Evolutionary conservation across 2,113 vertebrate species (phyloP).

Genomic region (Pangasianodon hypophthalmus): DNA sequence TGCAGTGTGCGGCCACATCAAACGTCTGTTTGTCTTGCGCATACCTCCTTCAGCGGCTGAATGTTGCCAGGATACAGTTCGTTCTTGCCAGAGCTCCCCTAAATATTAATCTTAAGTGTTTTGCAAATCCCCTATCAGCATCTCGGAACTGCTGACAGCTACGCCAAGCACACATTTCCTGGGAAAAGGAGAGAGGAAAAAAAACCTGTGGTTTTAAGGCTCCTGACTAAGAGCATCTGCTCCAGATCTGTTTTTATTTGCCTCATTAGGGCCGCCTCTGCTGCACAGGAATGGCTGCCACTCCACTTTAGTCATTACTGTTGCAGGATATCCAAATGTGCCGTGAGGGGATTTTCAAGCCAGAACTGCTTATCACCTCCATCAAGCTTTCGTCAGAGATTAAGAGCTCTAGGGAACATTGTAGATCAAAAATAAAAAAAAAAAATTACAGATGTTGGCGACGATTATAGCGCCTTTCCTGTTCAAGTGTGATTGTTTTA

Average conservation of each 20-base stretch:
- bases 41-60: constrained; percentile 51
- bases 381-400: constrained; percentile 72
- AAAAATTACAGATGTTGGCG: constrained; percentile 37
- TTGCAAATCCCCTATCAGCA: constrained; percentile 64
- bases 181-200: constrained; percentile 39
- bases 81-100: constrained; percentile 47
- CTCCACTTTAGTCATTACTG: constrained; percentile 53
- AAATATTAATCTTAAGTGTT: constrained; percentile 60
- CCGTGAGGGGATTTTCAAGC: constrained; percentile 48
- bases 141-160: constrained; percentile 65
- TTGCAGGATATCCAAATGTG: constrained; percentile 55
- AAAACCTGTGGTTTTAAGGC: constrained; percentile 56
- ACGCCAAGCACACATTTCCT: constrained; percentile 61
- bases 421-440: constrained; percentile 56
- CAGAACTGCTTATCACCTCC: constrained; percentile 67
- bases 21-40: constrained; percentile 56
- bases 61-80: constrained; percentile 55
- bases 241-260: constrained; percentile 69
- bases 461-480: constrained; percentile 14
- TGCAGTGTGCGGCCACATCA: constrained; percentile 58
- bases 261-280: constrained; percentile 62
- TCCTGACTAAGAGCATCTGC: constrained; percentile 65
- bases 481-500: constrained; percentile 10
- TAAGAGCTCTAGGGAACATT: constrained; percentile 57
- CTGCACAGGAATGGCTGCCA: constrained; percentile 42